phyloP scores from a whole-genome alignment of 2,113 vertebrate species.

The Hystrix cristata region DNA sequence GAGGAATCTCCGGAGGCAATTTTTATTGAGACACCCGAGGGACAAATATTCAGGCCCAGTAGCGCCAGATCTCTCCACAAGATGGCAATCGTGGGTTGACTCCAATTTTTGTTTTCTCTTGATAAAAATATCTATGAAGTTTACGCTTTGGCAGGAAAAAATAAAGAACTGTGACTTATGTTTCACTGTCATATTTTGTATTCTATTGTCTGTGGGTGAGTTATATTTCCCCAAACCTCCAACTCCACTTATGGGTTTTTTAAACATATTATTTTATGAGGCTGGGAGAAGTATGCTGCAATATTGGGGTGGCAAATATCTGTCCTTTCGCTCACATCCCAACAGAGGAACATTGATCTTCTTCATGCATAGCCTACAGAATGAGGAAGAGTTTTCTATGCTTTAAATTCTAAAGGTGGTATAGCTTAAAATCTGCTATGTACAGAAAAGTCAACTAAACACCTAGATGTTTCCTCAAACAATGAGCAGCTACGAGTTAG shows the following conservation, averaged over 20 bases:
- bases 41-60: background rate
- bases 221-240: slow-evolving; percentile 71
- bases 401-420: background rate
- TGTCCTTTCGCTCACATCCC: background rate
- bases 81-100: slow-evolving; percentile 79
- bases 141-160: slow-evolving; percentile 75
- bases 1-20: background rate
- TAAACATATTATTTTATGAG: slow-evolving; percentile 39
- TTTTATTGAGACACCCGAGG: slow-evolving; percentile 25
- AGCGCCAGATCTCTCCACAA: slow-evolving; percentile 72
- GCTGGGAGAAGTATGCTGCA: background rate
- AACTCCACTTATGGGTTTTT: slow-evolving; percentile 43
- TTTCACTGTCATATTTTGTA: slow-evolving; percentile 69
- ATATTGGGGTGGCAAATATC: background rate
- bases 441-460: background rate
- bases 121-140: slow-evolving; percentile 73
- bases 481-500: background rate
- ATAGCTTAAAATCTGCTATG: background rate
- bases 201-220: slow-evolving; percentile 74
- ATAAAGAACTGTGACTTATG: slow-evolving; percentile 72
- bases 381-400: background rate
- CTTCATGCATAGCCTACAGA: background rate
- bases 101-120: slow-evolving; percentile 58
- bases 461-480: background rate
- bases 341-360: background rate